phyloP scores from a whole-genome alignment of 1,140 invertebrate genomes.

The Hydropsyche tenuis region DNA sequence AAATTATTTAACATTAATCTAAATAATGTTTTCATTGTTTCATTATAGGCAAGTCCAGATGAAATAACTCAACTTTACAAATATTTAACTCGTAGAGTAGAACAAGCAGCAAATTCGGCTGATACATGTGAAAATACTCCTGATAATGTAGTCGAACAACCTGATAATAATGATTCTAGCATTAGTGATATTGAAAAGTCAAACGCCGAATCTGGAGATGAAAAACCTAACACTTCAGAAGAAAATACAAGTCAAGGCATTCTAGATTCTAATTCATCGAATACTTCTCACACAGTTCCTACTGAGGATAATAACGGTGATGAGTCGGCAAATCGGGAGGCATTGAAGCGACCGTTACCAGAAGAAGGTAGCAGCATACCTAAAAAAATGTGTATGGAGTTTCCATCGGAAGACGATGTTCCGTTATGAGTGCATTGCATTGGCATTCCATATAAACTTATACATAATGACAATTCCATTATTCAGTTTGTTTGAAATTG shows the following conservation, averaged over 20 bases:
- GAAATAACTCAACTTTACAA: slow-evolving; percentile 44
- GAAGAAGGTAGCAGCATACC: slow-evolving; percentile 30
- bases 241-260: background rate
- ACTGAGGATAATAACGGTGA: slow-evolving; percentile 43
- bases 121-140: slow-evolving; percentile 10
- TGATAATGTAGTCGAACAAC: slow-evolving; percentile 4
- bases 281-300: slow-evolving; percentile 34
- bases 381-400: slow-evolving; percentile 45
- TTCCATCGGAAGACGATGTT: slow-evolving; percentile 32
- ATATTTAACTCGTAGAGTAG: slow-evolving; percentile 39
- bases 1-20: background rate
- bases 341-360: slow-evolving; percentile 32
- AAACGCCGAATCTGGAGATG: background rate
- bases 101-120: slow-evolving; percentile 34
- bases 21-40: background rate
- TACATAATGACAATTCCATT: slow-evolving; percentile 3
- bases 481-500: background rate
- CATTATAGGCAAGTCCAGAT: slow-evolving; percentile 45
- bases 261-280: slow-evolving; percentile 18
- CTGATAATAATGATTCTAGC: background rate
- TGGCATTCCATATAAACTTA: slow-evolving; percentile 46
- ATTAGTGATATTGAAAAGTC: background rate
- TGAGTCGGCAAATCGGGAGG: slow-evolving; percentile 16
- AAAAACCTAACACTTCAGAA: background rate
- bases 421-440: slow-evolving; percentile 43